Base-by-base conservation (phyloP, 2,797 vertebrate species). In the Acropternis orthonyx region DNA sequence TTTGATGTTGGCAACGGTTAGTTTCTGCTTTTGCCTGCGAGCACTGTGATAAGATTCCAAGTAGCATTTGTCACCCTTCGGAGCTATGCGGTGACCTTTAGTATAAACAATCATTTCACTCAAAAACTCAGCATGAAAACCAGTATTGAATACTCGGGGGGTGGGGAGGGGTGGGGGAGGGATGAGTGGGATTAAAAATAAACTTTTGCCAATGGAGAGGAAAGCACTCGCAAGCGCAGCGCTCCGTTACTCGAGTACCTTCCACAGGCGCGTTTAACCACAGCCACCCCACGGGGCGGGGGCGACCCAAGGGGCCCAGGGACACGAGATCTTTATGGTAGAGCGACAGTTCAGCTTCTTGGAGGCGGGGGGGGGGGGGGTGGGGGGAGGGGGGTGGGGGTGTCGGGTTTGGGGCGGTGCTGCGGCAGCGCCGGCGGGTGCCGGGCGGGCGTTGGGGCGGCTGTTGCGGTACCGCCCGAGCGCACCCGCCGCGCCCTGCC, bases 1-100 rank as follows among this genome's bases (percentile, higher is more conserved):
- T 41, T 28, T 9, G 26, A 8, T 20, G 2, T 1, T 2, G 26
- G 12, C 13, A 24, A 17, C 4, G 8, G 2, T 0, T 8, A 21
- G 9, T 3, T 44, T 51, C n/a, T 77, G n/a, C 23, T 52, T 32
- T 67, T 23, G 2, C 44, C 13, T 46, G 2, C 54, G 27, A 27
- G 2, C 3, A 2, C 36, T 30, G 20, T 18, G 41, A 54, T 13
- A 37, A 26, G 3, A 51, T 41, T 39, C 46, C 30, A 18, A 49
- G 10, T 13, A 15, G 46, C 24, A 26, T 32, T 27, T 72, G 22
- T 36, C 49, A 3, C 17, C 20, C 3, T 6, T 36, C 4, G 1
- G 49, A 34, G 27, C 43, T 54, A 66, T 0, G 0, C 36, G 2
- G 4, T 52, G 23, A 10, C 14, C 3, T 54, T 61, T 15, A 55